A percentile compares a stretch with the other conserved stretches of the same genome.
Conservation (phyloP, 2,888 invertebrate genomes). For the Oligia strigilis region DNA sequence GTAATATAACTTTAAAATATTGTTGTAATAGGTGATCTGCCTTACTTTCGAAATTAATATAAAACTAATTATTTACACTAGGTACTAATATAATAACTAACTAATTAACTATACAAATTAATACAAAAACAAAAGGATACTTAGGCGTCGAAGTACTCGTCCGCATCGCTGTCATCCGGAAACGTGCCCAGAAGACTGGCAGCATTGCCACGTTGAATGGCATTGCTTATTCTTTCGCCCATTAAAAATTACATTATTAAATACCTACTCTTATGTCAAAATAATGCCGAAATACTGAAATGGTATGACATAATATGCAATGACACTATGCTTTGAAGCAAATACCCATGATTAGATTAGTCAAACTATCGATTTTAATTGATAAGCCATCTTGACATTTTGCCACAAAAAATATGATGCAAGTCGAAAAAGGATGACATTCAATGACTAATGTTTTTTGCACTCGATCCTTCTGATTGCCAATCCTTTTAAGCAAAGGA, state of each 20-base stretch:
- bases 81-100: not conserved
- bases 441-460: slow-evolving; percentile 33
- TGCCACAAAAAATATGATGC: slow-evolving; percentile 23
- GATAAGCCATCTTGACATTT: not conserved
- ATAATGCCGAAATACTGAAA: not conserved
- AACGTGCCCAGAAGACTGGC: not conserved
- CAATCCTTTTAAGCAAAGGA: not conserved
- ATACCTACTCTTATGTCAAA: not conserved
- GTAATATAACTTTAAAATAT: not conserved
- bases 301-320: slow-evolving; percentile 1
- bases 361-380: slow-evolving; percentile 4
- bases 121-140: not conserved
- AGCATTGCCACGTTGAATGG: not conserved
- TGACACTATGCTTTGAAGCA: not conserved
- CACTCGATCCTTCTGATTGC: slow-evolving; percentile 19
- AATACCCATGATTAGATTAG: slow-evolving; percentile 29
- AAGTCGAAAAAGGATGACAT: slow-evolving; percentile 3
- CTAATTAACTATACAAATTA: not conserved
- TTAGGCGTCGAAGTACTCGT: too few relatives aligned
- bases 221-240: not conserved
- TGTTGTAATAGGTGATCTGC: not conserved
- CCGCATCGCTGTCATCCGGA: not conserved
- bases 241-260: not conserved
- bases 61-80: not conserved
- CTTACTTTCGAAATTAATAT: too few relatives aligned